Evolutionary conservation across 2,888 invertebrate species (phyloP), one percentile per base, ranked within the genome.

Genomic region (Vandiemenella viatica): DNA sequence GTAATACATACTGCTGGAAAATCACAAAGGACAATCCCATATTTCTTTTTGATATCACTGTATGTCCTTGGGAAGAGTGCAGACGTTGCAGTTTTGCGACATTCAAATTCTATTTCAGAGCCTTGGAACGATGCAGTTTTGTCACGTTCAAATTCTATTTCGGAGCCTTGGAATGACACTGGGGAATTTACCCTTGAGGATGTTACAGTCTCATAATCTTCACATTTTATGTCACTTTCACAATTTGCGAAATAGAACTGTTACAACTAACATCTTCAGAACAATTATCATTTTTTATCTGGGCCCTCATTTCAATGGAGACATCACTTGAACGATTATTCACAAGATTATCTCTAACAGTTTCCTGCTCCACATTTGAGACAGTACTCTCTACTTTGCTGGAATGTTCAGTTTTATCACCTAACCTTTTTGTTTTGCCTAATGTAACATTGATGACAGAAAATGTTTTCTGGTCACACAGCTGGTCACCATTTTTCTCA

Each of bases 1-100:
- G n/a, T n/a, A n/a, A n/a, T n/a, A n/a, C 52, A 54, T 37, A 54
- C 54, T 21, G 49, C 45, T 45, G 51, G 52, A 15, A 60, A 60
- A 48, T 65, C 62, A n/a, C 56, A 59, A 47, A 64, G 65, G 13
- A 62, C 53, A 15, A 67, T 50, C 13, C 65, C 67, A 51, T 60
- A 66, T 21, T 61, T 60, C 50, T 64, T 54, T 46, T 62, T 59
- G 40, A 62, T 63, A 20, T 61, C 60, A 0, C 57, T 48, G 41
- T 67, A 67, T 10, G 57, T 63, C 13, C 56, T 57, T 0, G 65
- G 65, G 57, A 60, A 57, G 46, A 60, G 62, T 13, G 32, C 13
- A 32, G n/a, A 32, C 3, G 10, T n/a, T 13, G 10, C n/a, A 32
- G 10, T 32, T 32, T 32, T 26, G n/a, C n/a, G n/a, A 4, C 13